phyloP scores from a whole-genome alignment of 2,888 invertebrate species.

The Parnassius glacialis region DNA sequence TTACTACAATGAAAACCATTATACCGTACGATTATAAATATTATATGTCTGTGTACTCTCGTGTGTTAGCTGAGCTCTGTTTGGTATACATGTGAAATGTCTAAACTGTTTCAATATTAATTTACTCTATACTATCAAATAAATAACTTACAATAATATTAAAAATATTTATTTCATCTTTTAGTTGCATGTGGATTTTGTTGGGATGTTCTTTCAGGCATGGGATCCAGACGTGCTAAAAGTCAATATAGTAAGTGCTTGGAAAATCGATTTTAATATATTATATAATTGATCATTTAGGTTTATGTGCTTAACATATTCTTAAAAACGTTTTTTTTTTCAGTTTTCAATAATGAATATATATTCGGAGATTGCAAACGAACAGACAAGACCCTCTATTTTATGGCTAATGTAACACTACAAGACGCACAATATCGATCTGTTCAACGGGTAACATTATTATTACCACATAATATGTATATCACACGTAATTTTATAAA shows the following conservation, averaged over 20 bases:
- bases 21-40: too few relatives aligned
- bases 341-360: slow-evolving; percentile 23
- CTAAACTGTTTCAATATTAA: too few relatives aligned
- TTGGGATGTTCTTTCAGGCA: slow-evolving; percentile 20
- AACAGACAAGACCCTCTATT: slow-evolving; percentile 1
- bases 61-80: too few relatives aligned
- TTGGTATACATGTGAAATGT: too few relatives aligned
- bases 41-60: too few relatives aligned
- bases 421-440: background rate
- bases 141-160: too few relatives aligned
- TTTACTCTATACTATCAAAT: too few relatives aligned
- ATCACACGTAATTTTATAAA: background rate
- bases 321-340: slow-evolving; percentile 2
- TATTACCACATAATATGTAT: too few relatives aligned
- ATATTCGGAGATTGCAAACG: slow-evolving; percentile 20
- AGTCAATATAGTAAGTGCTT: slow-evolving; percentile 11
- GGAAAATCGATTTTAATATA: background rate
- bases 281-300: background rate
- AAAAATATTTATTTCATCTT: slow-evolving; percentile 1
- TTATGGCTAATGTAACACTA: background rate
- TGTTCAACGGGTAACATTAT: slow-evolving; percentile 10
- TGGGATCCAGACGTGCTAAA: slow-evolving; percentile 18
- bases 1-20: too few relatives aligned
- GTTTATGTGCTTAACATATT: background rate
- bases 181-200: slow-evolving; percentile 12